These are phyloP conservation scores for Procambarus virginalis DNA, from an alignment of 1,140 invertebrate species.

Conservation along the genomic window DNA sequence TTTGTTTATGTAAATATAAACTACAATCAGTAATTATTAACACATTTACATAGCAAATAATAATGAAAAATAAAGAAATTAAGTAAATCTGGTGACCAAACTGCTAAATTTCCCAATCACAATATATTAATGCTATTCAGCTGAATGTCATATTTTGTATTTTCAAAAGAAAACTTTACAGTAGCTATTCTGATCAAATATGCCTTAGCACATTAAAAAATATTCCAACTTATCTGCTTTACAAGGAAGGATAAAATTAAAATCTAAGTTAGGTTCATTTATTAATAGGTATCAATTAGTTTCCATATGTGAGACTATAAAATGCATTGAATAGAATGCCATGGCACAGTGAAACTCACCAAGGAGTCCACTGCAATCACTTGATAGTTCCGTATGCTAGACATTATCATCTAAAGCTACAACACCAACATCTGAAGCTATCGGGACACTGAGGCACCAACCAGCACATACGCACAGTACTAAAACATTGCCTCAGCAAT, in stretches of 20 bases:
- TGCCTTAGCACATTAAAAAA: neutral
- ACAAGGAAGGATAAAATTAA: constrained; percentile 8
- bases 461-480: neutral
- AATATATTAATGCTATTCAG: too few species aligned
- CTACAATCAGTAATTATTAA: neutral
- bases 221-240: neutral
- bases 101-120: too few species aligned
- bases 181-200: neutral
- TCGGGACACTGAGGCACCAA: constrained; percentile 48
- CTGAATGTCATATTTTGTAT: too few species aligned
- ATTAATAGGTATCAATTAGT: constrained; percentile 67
- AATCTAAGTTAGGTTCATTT: constrained; percentile 66
- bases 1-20: too few species aligned
- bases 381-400: constrained; percentile 62
- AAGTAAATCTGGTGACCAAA: neutral
- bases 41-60: neutral
- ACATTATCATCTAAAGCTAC: constrained; percentile 66
- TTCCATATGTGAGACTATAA: constrained; percentile 65
- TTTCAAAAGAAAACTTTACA: neutral
- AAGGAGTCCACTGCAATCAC: constrained; percentile 59
- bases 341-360: constrained; percentile 35
- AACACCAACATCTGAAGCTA: constrained; percentile 61
- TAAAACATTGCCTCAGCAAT: constrained; percentile 1
- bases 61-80: neutral
- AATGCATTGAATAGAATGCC: constrained; percentile 65